These are phyloP conservation scores for Egretta garzetta DNA, from an alignment of 2,113 vertebrate species.

Conservation along the genomic window DNA sequence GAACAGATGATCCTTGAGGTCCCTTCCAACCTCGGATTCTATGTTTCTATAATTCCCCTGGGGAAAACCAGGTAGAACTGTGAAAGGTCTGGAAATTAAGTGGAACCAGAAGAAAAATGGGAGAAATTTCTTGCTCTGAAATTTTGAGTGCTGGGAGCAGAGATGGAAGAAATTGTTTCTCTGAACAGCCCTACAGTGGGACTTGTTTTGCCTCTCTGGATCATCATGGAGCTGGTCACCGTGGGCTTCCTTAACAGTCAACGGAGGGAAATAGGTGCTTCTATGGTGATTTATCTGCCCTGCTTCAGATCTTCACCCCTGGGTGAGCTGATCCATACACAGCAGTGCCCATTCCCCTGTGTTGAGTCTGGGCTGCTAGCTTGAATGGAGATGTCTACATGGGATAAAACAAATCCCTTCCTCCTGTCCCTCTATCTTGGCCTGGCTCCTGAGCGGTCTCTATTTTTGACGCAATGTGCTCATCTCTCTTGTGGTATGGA, in stretches of 20 bases:
- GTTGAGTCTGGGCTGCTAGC: neutral
- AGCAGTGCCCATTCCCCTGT: neutral
- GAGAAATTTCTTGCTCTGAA: neutral
- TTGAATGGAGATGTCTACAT: too few species aligned
- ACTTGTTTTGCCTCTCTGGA: neutral
- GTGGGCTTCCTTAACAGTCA: neutral
- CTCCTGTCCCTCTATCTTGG: neutral
- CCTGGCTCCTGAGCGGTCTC: neutral
- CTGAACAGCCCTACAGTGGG: neutral
- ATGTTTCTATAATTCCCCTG: too few species aligned
- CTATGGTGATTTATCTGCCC: neutral
- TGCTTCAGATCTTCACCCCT: neutral
- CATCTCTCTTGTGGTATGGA: neutral
- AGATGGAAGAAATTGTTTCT: neutral
- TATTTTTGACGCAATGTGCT: neutral
- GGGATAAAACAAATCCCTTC: neutral
- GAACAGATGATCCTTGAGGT: too few species aligned
- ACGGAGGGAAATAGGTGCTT: fast-evolving
- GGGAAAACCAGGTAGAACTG: neutral
- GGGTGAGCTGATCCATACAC: neutral
- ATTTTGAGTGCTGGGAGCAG: neutral
- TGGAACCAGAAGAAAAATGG: neutral
- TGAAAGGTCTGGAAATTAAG: neutral
- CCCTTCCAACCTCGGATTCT: too few species aligned
- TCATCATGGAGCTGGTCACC: neutral